Conservation (phyloP, 2,797 vertebrate species). For the Macropus fuliginosus region DNA sequence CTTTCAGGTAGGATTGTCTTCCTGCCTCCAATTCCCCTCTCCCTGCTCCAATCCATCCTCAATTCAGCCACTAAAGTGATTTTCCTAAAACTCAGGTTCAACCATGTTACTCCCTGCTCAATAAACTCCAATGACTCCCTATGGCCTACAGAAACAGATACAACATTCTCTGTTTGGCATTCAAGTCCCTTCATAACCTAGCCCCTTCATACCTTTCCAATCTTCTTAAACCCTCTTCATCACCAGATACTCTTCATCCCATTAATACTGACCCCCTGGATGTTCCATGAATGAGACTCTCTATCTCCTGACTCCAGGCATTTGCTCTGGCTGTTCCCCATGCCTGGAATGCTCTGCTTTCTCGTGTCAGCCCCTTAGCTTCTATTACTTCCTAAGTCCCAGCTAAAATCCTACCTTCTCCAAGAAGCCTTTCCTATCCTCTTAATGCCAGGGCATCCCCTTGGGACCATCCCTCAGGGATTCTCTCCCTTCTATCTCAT, state of each 20-base stretch:
- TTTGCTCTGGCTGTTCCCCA: not conserved
- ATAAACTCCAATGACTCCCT: not conserved
- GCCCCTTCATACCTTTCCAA: no score
- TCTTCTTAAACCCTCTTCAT: not conserved
- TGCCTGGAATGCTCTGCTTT: not conserved
- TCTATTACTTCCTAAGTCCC: not conserved
- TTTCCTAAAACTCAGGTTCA: not conserved
- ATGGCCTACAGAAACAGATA: not conserved
- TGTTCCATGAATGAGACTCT: not conserved
- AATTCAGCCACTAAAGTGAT: not conserved
- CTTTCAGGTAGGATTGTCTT: not conserved
- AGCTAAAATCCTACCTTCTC: not conserved
- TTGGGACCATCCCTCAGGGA: not conserved
- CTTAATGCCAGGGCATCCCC: not conserved
- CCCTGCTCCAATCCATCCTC: not conserved
- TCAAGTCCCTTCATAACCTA: not conserved
- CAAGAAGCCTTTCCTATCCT: not conserved
- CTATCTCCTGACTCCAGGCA: no score
- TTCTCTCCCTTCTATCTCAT: not conserved
- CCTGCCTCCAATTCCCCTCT: not conserved
- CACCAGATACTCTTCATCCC: not conserved
- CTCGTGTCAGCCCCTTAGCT: not conserved
- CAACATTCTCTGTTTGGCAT: no score
- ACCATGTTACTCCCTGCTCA: not conserved
- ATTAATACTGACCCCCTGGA: not conserved